These are phyloP conservation scores for Archocentrus centrarchus DNA, from an alignment of 2,113 vertebrate genomes.

Conservation along the genomic window DNA sequence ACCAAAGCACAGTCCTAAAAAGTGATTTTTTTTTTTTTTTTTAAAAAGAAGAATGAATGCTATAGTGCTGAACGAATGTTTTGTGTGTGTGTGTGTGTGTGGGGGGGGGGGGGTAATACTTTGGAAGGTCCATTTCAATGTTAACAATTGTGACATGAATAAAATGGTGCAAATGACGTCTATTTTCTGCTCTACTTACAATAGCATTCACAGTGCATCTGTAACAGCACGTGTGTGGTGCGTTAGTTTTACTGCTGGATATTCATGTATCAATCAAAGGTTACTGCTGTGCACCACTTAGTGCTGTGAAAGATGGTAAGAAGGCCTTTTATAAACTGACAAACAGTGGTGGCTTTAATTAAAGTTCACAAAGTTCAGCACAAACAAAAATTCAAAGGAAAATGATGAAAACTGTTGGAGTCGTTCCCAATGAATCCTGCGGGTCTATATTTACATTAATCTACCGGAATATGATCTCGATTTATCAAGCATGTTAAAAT, in stretches of 20 bases:
- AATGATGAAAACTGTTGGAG: neutral
- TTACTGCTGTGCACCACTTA: neutral
- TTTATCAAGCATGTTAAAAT: neutral
- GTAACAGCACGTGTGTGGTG: neutral
- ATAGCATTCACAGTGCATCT: neutral
- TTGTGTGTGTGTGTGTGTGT: too few species aligned
- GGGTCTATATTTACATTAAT: neutral
- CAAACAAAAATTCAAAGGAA: neutral
- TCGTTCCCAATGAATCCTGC: neutral
- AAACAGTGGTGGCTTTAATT: neutral
- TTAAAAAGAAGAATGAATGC: neutral
- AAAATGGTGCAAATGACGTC: neutral
- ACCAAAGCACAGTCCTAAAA: neutral
- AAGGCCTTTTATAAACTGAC: neutral
- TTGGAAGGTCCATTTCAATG: neutral
- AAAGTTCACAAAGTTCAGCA: neutral
- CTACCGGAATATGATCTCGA: neutral
- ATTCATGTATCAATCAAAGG: neutral
- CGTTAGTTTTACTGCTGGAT: neutral
- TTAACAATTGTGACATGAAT: neutral
- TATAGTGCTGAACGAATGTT: neutral
- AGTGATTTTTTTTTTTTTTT: neutral
- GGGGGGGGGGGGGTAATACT: neutral
- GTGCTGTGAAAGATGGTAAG: neutral
- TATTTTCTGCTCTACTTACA: neutral